phyloP scores from a whole-genome alignment of 2,113 vertebrate genomes.

The Anguilla japonica region DNA sequence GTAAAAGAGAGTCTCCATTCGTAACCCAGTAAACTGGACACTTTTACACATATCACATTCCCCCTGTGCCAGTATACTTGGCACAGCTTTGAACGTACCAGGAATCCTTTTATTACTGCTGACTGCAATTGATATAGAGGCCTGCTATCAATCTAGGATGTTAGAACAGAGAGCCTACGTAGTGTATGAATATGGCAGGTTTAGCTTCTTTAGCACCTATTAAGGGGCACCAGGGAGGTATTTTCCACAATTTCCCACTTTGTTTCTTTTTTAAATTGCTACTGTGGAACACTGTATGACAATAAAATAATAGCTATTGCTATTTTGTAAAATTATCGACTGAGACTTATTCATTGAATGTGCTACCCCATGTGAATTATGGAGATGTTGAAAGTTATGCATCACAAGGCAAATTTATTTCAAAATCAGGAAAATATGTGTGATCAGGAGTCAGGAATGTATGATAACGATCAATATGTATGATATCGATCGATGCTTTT shows the following conservation, averaged over 20 bases:
- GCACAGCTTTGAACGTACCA: slow-evolving; percentile 2
- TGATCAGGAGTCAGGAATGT: no score
- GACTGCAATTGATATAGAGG: neutral
- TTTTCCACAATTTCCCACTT: neutral
- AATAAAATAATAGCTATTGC: neutral
- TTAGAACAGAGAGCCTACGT: neutral
- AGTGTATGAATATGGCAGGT: neutral
- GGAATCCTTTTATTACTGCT: neutral
- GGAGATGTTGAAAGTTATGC: neutral
- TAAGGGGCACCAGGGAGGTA: neutral
- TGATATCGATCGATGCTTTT: no score
- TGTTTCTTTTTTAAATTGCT: neutral
- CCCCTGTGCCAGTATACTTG: neutral
- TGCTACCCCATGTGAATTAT: neutral
- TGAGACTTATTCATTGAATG: neutral
- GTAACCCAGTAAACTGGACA: slow-evolving; percentile 1
- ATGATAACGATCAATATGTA: no score
- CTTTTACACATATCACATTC: neutral
- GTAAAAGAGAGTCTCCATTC: neutral
- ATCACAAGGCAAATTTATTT: neutral
- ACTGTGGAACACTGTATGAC: neutral
- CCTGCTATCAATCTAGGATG: neutral
- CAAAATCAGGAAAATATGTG: neutral
- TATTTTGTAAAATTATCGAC: neutral
- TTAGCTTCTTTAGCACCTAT: neutral